phyloP scores from a whole-genome alignment of 2,888 invertebrate species.

The Parascotia fuliginaria region DNA sequence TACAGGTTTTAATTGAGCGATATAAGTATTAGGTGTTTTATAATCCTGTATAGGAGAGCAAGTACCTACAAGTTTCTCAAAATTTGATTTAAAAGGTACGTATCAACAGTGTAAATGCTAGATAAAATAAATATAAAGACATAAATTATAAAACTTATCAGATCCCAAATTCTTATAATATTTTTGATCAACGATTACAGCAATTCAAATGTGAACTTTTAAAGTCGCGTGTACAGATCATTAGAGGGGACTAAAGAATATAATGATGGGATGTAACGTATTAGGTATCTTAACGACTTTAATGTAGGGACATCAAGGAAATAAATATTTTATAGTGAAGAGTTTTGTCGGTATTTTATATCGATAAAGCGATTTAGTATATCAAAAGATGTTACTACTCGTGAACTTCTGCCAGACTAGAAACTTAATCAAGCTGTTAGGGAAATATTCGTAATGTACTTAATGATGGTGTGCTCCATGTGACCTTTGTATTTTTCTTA shows the following conservation, averaged over 20 bases:
- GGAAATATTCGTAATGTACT: no score
- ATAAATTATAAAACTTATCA: background rate
- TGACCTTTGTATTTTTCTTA: no score
- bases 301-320: conserved; percentile 2
- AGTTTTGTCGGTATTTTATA: conserved; percentile 11
- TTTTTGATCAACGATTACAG: background rate
- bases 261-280: conserved; percentile 22
- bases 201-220: background rate
- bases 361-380: background rate
- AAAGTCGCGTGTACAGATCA: conserved; percentile 12
- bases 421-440: no score
- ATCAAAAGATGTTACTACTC: no score
- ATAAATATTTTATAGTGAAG: conserved; percentile 18
- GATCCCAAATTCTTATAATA: background rate
- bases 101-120: no score
- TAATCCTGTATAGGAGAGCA: no score
- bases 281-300: conserved; percentile 18
- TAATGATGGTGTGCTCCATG: no score
- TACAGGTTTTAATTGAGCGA: no score
- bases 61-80: no score
- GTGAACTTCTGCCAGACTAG: no score
- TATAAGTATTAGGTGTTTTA: no score
- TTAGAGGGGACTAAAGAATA: conserved; percentile 17
- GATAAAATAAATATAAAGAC: background rate
- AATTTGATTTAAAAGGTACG: no score